A percentile compares a stretch with the other conserved stretches of the same genome.
Conservation (phyloP, 1,140 invertebrate species). For the Drosophila teissieri region DNA sequence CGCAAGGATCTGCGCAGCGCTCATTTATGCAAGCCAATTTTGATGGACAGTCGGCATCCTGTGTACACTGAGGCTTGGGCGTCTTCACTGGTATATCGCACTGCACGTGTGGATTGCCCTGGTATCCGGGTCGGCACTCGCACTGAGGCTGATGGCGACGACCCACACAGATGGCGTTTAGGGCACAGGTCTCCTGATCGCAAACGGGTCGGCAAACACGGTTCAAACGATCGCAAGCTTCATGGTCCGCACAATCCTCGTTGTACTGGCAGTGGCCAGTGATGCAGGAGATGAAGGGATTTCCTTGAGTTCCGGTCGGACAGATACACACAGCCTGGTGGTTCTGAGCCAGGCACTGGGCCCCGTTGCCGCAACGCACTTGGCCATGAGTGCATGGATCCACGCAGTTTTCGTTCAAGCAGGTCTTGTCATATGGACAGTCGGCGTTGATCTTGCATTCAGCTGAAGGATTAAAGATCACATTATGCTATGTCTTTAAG, state of each 20-base stretch:
- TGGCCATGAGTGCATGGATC: slow-evolving; percentile 90
- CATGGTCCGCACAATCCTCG: slow-evolving; percentile 94
- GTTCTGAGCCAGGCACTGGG: slow-evolving; percentile 90
- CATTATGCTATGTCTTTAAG: not conserved
- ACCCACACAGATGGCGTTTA: slow-evolving; percentile 90
- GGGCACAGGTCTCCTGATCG: slow-evolving; percentile 90
- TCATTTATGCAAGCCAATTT: slow-evolving; percentile 91
- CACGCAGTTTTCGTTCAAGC: slow-evolving; percentile 91
- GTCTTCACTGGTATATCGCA: slow-evolving; percentile 86
- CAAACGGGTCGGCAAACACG: slow-evolving; percentile 93
- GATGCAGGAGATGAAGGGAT: slow-evolving; percentile 92
- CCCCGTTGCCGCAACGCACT: slow-evolving; percentile 90
- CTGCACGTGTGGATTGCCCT: slow-evolving; percentile 91
- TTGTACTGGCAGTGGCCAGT: slow-evolving; percentile 94
- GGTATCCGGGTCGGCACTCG: slow-evolving; percentile 89
- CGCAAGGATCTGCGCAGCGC: slow-evolving; percentile 91
- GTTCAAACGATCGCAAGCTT: slow-evolving; percentile 93
- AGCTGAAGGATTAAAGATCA: slow-evolving; percentile 86
- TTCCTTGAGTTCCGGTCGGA: slow-evolving; percentile 93
- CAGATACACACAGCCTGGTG: slow-evolving; percentile 93
- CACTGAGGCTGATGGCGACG: slow-evolving; percentile 92
- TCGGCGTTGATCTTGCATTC: slow-evolving; percentile 93
- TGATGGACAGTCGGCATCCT: slow-evolving; percentile 91
- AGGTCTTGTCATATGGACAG: slow-evolving; percentile 94
- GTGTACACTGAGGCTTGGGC: slow-evolving; percentile 88